Evolutionary conservation across 2,888 invertebrate species (phyloP).

Genomic region (Eumerus sabulonum): DNA sequence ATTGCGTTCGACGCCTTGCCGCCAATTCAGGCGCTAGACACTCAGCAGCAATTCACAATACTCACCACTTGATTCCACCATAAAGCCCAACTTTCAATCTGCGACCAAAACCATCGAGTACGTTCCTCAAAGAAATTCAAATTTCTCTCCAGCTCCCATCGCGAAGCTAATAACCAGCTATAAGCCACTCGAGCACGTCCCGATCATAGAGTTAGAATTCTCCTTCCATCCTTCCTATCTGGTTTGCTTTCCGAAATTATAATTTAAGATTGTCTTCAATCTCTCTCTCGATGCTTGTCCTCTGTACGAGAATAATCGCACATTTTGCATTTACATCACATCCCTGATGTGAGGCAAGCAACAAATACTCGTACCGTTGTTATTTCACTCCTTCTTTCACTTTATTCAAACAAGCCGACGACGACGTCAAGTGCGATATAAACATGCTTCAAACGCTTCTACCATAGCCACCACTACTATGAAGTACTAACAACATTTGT

Average conservation of each 20-base stretch:
- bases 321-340: conserved; percentile 67
- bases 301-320: conserved; percentile 45
- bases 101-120: background rate
- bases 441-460: conserved; percentile 52
- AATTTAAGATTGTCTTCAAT: conserved; percentile 53
- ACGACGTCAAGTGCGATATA: conserved; percentile 50
- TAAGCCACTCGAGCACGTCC: conserved; percentile 58
- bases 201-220: conserved; percentile 48
- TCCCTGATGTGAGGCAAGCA: conserved; percentile 53
- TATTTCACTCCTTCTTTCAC: conserved; percentile 13
- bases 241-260: conserved; percentile 33
- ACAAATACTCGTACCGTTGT: conserved; percentile 30
- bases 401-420: conserved; percentile 26
- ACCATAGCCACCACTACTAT: conserved; percentile 8
- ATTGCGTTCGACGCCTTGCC: no score
- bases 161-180: conserved; percentile 52
- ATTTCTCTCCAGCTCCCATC: conserved; percentile 13
- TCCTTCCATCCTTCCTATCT: background rate
- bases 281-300: conserved; percentile 3
- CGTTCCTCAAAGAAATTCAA: conserved; percentile 23
- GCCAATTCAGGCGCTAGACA: background rate
- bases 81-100: conserved; percentile 36
- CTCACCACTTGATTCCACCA: conserved; percentile 10
- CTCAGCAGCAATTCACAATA: background rate
- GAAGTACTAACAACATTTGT: conserved; percentile 26